phyloP scores from a whole-genome alignment of 2,888 invertebrate genomes.

The Dilophus febrilis region DNA sequence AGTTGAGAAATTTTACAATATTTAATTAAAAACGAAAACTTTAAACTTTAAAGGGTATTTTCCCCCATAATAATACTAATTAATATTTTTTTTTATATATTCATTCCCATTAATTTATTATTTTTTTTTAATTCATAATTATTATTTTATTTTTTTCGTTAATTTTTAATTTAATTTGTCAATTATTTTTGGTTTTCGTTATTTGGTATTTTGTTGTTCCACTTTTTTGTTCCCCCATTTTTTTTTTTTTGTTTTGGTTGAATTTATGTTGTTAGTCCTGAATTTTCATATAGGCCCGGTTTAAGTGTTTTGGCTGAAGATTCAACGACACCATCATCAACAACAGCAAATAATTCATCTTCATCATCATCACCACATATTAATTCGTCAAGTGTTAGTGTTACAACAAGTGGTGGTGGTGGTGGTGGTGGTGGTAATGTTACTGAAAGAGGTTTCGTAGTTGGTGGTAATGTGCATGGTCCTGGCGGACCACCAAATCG shows the following conservation, averaged over 20 bases:
- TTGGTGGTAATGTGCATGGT: too few relatives aligned
- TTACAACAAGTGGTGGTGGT: too few relatives aligned
- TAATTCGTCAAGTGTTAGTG: too few relatives aligned
- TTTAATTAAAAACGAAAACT: too few relatives aligned
- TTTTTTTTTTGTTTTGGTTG: conserved; percentile 17
- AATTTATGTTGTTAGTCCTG: conserved; percentile 43
- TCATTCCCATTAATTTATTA: conserved; percentile 2
- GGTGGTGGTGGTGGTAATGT: too few relatives aligned
- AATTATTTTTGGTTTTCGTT: conserved; percentile 14
- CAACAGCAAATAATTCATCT: too few relatives aligned
- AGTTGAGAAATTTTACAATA: too few relatives aligned
- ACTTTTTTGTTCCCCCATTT: conserved; percentile 12
- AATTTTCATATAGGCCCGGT: conserved; percentile 66
- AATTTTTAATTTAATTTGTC: conserved; percentile 10
- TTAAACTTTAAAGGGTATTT: too few relatives aligned
- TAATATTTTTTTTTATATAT: background rate
- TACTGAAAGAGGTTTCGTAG: too few relatives aligned
- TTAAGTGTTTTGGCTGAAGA: conserved; percentile 44
- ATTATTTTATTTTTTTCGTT: too few relatives aligned
- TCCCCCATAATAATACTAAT: background rate
- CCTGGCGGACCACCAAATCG: conserved; percentile 68
- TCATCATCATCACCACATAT: conserved; percentile 20
- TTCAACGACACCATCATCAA: conserved; percentile 27
- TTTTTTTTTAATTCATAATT: conserved; percentile 5
- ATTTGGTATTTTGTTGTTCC: conserved; percentile 11